phyloP scores from a whole-genome alignment of 1,140 invertebrate species.

The Rhysida immarginata region DNA sequence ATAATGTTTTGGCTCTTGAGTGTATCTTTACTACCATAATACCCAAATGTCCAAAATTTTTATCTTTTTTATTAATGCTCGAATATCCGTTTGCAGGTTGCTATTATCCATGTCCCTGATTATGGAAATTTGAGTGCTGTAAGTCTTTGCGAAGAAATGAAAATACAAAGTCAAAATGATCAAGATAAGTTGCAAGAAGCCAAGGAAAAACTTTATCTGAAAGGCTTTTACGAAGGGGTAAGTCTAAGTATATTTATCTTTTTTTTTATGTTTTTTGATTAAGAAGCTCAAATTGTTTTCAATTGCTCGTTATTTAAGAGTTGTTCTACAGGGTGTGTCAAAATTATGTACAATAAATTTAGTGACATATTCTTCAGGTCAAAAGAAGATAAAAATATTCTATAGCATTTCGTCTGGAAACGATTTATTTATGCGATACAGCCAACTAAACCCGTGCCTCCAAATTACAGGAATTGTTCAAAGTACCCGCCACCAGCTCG shows the following conservation, averaged over 20 bases:
- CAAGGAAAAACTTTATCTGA: slow-evolving; percentile 90
- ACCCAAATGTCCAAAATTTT: slow-evolving; percentile 5
- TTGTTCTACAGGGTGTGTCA: no score
- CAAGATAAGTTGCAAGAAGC: slow-evolving; percentile 83
- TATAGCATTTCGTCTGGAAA: no score
- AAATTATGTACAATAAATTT: no score
- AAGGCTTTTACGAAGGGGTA: slow-evolving; percentile 89
- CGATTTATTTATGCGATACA: no score
- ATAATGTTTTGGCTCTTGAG: no score
- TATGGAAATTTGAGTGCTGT: slow-evolving; percentile 75
- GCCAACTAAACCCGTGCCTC: no score
- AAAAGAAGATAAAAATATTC: no score
- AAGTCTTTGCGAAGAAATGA: slow-evolving; percentile 67
- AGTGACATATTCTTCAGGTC: neutral
- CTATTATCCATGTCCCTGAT: slow-evolving; percentile 84
- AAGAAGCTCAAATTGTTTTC: no score
- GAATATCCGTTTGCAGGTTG: slow-evolving; percentile 39
- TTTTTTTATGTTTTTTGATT: neutral
- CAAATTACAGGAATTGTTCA: no score
- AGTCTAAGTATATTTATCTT: slow-evolving; percentile 13
- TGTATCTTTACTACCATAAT: no score
- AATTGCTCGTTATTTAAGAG: no score
- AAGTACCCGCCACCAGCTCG: no score
- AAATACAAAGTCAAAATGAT: slow-evolving; percentile 97
- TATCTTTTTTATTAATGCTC: slow-evolving; percentile 1